A percentile compares a stretch with the other conserved stretches of the same genome.
Conservation (phyloP, 2,797 vertebrate genomes). For the Petrocephalus sullivani region DNA sequence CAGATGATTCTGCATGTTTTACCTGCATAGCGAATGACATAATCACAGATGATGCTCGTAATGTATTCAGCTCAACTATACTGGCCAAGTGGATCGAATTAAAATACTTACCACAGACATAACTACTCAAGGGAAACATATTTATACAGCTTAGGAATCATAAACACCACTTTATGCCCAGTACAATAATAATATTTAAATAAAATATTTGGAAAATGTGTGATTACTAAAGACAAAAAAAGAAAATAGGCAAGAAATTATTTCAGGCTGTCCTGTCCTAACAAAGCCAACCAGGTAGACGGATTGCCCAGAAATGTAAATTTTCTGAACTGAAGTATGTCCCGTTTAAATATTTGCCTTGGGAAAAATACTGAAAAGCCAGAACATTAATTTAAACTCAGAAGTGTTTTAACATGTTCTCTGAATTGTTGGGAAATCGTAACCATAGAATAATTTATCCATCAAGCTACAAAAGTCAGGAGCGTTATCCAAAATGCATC, state of each 20-base stretch:
- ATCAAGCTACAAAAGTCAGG: not conserved
- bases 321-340: constrained; percentile 47
- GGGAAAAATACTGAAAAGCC: constrained; percentile 35
- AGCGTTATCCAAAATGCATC: not conserved
- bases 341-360: constrained; percentile 65
- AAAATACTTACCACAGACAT: not conserved
- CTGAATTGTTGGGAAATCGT: constrained; percentile 13
- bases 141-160: not conserved
- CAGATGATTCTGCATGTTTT: constrained; percentile 15
- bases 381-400: constrained; percentile 41
- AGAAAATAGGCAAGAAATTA: not conserved
- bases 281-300: constrained; percentile 19
- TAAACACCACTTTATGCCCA: not conserved
- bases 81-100: not conserved
- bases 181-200: not conserved
- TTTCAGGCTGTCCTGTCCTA: not conserved
- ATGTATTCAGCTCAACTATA: not conserved
- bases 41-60: not conserved
- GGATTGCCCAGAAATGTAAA: constrained; percentile 43
- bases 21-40: not conserved
- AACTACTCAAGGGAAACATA: not conserved
- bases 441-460: not conserved
- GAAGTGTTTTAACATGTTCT: constrained; percentile 26
- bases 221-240: not conserved
- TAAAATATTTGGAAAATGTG: not conserved